Percentiles rank a stretch among this genome's conserved stretches.
These are phyloP conservation scores for Therioaphis trifolii DNA, from an alignment of 2,888 invertebrate genomes.

Conservation along the genomic window DNA sequence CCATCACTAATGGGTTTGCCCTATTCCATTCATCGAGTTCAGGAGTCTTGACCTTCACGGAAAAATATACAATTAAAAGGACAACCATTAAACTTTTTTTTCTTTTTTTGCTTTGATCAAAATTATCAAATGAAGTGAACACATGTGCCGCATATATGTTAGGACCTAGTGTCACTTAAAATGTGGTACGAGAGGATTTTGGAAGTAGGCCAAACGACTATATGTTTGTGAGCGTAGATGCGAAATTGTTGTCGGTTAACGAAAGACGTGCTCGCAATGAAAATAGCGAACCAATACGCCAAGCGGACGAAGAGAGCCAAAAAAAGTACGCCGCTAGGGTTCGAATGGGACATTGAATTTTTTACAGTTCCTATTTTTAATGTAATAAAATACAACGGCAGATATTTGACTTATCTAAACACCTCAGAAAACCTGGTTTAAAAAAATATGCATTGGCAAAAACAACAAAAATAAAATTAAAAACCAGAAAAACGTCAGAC, in stretches of 20 bases:
- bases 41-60: constrained; percentile 26
- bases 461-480: background rate
- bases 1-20: constrained; percentile 36
- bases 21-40: constrained; percentile 24
- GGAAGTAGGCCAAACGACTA: constrained; percentile 54
- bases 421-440: background rate
- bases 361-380: constrained; percentile 43
- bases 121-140: constrained; percentile 9
- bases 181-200: constrained; percentile 42
- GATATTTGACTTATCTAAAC: background rate
- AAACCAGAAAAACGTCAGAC: background rate
- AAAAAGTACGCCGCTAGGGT: constrained; percentile 6
- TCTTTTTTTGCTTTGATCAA: background rate
- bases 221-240: constrained; percentile 14
- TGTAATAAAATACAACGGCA: background rate
- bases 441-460: background rate
- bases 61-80: constrained; percentile 31
- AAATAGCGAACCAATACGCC: constrained; percentile 45
- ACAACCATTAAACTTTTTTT: background rate
- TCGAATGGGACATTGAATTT: constrained; percentile 33
- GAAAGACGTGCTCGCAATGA: constrained; percentile 49
- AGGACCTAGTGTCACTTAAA: constrained; percentile 28
- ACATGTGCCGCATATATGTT: background rate
- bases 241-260: constrained; percentile 41
- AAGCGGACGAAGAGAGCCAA: constrained; percentile 38